Evolutionary conservation across 2,888 invertebrate species (phyloP).

Genomic region (Leptarthrus brevirostris): DNA sequence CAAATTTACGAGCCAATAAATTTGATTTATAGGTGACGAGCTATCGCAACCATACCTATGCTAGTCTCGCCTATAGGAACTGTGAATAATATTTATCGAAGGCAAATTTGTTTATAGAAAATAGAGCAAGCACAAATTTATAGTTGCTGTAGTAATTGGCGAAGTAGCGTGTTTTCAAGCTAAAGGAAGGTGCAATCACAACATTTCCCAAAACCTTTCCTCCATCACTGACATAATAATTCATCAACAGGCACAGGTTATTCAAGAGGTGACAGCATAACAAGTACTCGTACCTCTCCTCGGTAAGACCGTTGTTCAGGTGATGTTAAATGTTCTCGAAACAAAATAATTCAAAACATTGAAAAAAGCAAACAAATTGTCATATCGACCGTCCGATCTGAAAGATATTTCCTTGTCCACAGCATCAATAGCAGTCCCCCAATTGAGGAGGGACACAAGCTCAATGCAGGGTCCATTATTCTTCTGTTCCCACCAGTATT

Average conservation of each 20-base stretch:
- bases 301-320: no score
- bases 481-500: neutral
- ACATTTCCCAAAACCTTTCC: no score
- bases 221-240: no score
- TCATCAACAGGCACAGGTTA: no score
- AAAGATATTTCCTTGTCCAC: neutral
- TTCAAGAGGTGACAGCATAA: no score
- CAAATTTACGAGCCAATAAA: constrained; percentile 46
- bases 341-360: constrained; percentile 11
- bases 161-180: no score
- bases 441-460: no score
- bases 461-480: neutral
- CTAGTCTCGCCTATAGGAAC: neutral
- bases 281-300: no score
- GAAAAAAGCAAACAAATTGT: constrained; percentile 20
- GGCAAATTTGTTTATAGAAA: constrained; percentile 24
- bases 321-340: no score
- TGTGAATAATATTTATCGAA: constrained; percentile 21
- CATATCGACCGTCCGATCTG: constrained; percentile 10
- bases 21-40: constrained; percentile 39
- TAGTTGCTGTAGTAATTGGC: no score
- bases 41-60: constrained; percentile 7
- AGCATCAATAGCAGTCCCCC: neutral
- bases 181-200: no score
- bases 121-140: no score